Percentiles rank a stretch among this genome's conserved stretches.
These are phyloP conservation scores for Digitonthophagus gazella DNA, from an alignment of 2,888 invertebrate species.

Conservation along the genomic window DNA sequence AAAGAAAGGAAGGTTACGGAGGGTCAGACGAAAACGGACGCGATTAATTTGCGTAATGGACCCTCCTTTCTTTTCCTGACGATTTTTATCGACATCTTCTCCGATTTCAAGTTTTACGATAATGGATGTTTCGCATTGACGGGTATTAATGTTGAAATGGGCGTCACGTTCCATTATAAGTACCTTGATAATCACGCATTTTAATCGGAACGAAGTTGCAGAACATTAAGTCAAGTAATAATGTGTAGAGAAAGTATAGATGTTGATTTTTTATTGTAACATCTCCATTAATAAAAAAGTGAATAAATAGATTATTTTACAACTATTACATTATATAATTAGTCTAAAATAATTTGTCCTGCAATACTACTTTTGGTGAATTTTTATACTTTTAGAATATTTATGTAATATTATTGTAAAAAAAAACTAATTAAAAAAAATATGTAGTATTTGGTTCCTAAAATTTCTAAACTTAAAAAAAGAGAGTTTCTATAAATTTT, in stretches of 20 bases:
- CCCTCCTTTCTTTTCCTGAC: neutral
- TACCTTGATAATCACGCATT: neutral
- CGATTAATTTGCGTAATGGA: neutral
- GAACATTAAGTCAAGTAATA: too few species aligned
- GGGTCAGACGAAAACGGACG: neutral
- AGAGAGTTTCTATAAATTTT: neutral
- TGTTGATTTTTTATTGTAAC: too few species aligned
- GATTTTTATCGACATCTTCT: neutral
- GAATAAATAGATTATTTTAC: too few species aligned
- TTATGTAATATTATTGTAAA: neutral
- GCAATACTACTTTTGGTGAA: too few species aligned
- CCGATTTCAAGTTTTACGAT: neutral
- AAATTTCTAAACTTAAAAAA: neutral
- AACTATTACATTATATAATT: too few species aligned
- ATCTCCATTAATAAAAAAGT: too few species aligned
- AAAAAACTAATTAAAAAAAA: neutral
- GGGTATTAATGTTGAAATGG: neutral
- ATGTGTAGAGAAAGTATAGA: neutral
- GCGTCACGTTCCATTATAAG: neutral
- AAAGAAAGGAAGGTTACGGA: neutral
- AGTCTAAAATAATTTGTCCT: too few species aligned
- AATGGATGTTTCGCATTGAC: neutral
- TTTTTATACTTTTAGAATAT: too few species aligned
- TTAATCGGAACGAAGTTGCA: too few species aligned
- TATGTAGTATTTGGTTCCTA: neutral